These are phyloP conservation scores for Philereme vetulata DNA, from an alignment of 2,888 invertebrate species.

Conservation along the genomic window DNA sequence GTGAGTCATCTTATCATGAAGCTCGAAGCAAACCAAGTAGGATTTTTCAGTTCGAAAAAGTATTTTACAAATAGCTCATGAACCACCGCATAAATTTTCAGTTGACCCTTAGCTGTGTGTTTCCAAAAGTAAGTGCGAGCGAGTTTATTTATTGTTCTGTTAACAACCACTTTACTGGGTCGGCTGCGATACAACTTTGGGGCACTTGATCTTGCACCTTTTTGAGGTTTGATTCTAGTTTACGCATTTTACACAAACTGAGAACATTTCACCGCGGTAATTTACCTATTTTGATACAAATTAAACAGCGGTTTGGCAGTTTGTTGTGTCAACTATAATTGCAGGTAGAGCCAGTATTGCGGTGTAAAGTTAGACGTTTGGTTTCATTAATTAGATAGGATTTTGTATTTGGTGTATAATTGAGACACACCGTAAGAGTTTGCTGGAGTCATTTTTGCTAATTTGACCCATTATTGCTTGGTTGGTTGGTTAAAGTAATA, in stretches of 20 bases:
- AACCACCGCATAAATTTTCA: slow-evolving; percentile 17
- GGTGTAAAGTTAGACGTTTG: slow-evolving; percentile 11
- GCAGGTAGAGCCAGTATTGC: slow-evolving; percentile 9
- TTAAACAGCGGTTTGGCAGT: slow-evolving; percentile 42
- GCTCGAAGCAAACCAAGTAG: too few species aligned
- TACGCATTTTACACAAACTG: slow-evolving; percentile 34
- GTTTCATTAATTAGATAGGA: slow-evolving; percentile 2
- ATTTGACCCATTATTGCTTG: not conserved
- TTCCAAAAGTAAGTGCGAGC: slow-evolving; percentile 27
- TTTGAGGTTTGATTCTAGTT: slow-evolving; percentile 46
- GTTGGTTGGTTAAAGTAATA: not conserved
- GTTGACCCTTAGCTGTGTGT: slow-evolving; percentile 26
- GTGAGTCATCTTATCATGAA: too few species aligned
- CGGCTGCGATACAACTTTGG: slow-evolving; percentile 20
- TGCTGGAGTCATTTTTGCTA: not conserved
- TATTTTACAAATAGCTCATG: slow-evolving; percentile 14
- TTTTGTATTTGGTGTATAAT: not conserved
- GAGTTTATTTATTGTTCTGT: slow-evolving; percentile 27
- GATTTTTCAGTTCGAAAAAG: not conserved
- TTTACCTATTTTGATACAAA: slow-evolving; percentile 38
- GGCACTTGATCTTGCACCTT: slow-evolving; percentile 36
- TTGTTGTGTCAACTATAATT: slow-evolving; percentile 22
- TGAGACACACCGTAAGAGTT: not conserved
- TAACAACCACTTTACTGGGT: slow-evolving; percentile 27
- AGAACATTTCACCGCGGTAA: slow-evolving; percentile 37